These are phyloP conservation scores for Prolemur simus DNA, from an alignment of 2,113 vertebrate genomes.

Conservation along the genomic window DNA sequence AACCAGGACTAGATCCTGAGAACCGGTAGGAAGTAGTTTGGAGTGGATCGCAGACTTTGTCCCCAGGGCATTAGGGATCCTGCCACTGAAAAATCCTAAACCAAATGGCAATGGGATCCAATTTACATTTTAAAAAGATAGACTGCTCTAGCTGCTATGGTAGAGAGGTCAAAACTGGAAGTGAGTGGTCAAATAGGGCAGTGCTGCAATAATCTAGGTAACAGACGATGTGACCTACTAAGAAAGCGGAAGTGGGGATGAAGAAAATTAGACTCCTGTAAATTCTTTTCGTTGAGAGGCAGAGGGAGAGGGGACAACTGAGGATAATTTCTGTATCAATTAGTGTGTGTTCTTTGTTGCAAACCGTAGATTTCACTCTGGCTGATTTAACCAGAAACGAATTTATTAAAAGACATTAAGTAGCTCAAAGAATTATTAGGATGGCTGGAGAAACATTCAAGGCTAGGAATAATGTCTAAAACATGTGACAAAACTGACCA, in stretches of 20 bases:
- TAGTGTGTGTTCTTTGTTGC: not conserved
- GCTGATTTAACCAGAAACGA: not conserved
- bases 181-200: not conserved
- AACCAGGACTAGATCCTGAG: not conserved
- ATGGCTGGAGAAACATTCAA: not conserved
- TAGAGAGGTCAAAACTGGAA: not conserved
- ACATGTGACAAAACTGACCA: not conserved
- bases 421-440: not conserved
- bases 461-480: not conserved
- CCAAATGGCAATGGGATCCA: not conserved
- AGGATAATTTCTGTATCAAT: not conserved
- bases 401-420: not conserved
- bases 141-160: not conserved
- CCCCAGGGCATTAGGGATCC: not conserved
- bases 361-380: slow-evolving; percentile 11
- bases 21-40: not conserved
- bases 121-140: not conserved
- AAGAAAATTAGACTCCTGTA: not conserved
- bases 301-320: not conserved
- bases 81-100: not conserved
- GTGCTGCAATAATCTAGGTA: not conserved
- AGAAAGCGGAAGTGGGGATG: not conserved
- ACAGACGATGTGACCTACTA: not conserved
- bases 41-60: not conserved
- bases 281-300: not conserved